These are phyloP conservation scores for Amphiprion ocellaris DNA, from an alignment of 2,113 vertebrate species.

Conservation along the genomic window DNA sequence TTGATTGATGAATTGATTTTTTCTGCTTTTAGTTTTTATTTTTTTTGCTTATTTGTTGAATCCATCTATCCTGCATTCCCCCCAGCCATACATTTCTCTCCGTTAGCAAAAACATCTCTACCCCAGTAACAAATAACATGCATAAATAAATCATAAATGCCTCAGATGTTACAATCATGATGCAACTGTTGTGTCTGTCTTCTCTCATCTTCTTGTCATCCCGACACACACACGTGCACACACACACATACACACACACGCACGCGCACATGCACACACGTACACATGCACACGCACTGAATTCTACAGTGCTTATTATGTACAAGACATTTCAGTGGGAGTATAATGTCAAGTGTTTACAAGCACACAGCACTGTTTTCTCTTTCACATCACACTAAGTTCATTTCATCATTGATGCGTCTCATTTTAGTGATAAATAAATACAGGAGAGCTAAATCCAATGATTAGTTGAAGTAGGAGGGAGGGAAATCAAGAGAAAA, in stretches of 20 bases:
- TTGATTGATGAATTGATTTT: conserved; percentile 17
- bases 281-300: conserved; percentile 13
- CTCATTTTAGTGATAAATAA: conserved; percentile 70
- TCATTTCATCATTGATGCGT: conserved; percentile 73
- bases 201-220: conserved; percentile 78
- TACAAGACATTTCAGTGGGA: conserved; percentile 70
- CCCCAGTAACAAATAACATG: conserved; percentile 70
- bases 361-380: conserved; percentile 43
- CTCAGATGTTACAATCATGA: conserved; percentile 80
- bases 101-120: conserved; percentile 65
- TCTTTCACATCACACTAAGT: conserved; percentile 60
- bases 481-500: background rate
- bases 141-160: conserved; percentile 79
- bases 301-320: conserved; percentile 53
- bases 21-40: background rate
- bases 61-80: conserved; percentile 26
- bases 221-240: background rate
- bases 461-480: conserved; percentile 40
- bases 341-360: conserved; percentile 70
- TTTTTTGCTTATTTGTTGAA: background rate
- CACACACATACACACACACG: conserved; percentile 22
- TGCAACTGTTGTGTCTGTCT: conserved; percentile 82
- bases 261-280: conserved; percentile 13
- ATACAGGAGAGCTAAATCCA: conserved; percentile 40
- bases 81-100: conserved; percentile 51